A percentile compares a stretch with the other conserved stretches of the same genome.
Evolutionary conservation across 2,113 vertebrate genomes (phyloP).

Genomic region (Bos taurus): ARS-UCD2.0 NC_037343.1:3273001-3273500

Average conservation of each 20-base stretch:
- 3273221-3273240: background rate
- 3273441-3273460: background rate
- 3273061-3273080: slow-evolving; percentile 89
- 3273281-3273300: background rate
- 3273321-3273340: background rate
- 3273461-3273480: background rate
- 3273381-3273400: background rate
- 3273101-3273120: accelerated
- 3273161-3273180: background rate
- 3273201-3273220: background rate
- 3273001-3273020: slow-evolving; percentile 80
- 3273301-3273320: no score
- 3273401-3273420: background rate
- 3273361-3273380: background rate
- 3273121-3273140: background rate
- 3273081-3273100: slow-evolving; percentile 89
- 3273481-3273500: background rate
- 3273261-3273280: background rate
- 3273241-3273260: background rate
- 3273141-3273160: background rate
- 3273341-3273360: accelerated
- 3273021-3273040: slow-evolving; percentile 94
- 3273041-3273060: slow-evolving; percentile 96
- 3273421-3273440: background rate
- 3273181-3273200: background rate